These are phyloP conservation scores for Podarcis muralis DNA, from an alignment of 2,113 vertebrate genomes.

Conservation along the genomic window DNA sequence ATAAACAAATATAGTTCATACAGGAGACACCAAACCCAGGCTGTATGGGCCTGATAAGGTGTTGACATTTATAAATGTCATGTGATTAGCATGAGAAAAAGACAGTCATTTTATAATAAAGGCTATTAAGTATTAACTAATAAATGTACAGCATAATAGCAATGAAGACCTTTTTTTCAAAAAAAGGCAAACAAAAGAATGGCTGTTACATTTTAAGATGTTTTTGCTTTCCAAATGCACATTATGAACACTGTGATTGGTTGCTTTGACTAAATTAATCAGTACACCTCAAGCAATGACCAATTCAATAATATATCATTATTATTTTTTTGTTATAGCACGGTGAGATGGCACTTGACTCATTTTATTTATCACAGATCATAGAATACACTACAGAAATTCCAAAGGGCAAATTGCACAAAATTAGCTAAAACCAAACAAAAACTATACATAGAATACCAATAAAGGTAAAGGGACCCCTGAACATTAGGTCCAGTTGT, in stretches of 20 bases:
- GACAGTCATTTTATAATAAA: slow-evolving; percentile 56
- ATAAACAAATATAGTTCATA: slow-evolving; percentile 50
- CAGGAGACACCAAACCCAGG: slow-evolving; percentile 41
- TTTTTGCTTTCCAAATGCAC: not conserved
- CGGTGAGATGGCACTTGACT: not conserved
- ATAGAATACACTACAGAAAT: too few species aligned
- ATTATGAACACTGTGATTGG: not conserved
- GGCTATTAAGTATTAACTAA: slow-evolving; percentile 64
- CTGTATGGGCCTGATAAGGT: slow-evolving; percentile 70
- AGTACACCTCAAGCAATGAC: not conserved
- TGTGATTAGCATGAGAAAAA: slow-evolving; percentile 74
- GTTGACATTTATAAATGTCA: slow-evolving; percentile 74
- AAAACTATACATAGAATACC: too few species aligned
- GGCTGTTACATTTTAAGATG: not conserved
- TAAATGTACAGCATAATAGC: slow-evolving; percentile 52
- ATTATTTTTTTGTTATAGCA: not conserved
- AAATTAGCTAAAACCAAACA: too few species aligned
- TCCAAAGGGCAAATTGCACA: too few species aligned
- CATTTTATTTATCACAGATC: not conserved
- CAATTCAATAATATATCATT: not conserved
- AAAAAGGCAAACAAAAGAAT: not conserved
- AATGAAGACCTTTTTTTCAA: slow-evolving; percentile 4
- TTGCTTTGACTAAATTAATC: not conserved
- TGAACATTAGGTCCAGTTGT: too few species aligned
- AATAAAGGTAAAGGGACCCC: not conserved